Conservation (phyloP, 2,113 vertebrate species). For the Aldabrachelys gigantea region DNA sequence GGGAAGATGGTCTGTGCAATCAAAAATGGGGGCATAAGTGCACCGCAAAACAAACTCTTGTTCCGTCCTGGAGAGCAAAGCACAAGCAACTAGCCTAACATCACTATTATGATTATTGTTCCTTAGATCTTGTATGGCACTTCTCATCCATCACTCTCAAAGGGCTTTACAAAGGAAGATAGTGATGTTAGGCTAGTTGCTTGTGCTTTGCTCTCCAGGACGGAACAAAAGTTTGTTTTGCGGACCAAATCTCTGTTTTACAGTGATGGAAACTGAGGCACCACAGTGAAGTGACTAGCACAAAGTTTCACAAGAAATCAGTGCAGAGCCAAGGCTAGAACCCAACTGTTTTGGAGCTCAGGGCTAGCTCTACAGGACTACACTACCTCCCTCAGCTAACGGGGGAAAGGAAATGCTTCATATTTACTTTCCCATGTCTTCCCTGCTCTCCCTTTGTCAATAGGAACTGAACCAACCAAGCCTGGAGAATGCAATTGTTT, state of each 20-base stretch:
- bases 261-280: background rate
- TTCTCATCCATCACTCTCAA: background rate
- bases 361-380: slow-evolving; percentile 30
- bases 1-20: background rate
- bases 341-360: slow-evolving; percentile 62
- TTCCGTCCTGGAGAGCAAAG: background rate
- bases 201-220: no score
- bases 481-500: slow-evolving; percentile 43
- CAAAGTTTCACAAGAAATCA: slow-evolving; percentile 38
- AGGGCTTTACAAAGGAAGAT: background rate
- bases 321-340: slow-evolving; percentile 24
- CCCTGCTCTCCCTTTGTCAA: slow-evolving; percentile 67
- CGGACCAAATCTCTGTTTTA: background rate
- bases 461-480: slow-evolving; percentile 66
- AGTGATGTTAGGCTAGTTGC: no score
- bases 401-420: slow-evolving; percentile 69
- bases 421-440: slow-evolving; percentile 54
- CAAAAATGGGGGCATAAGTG: background rate
- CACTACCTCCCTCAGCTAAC: slow-evolving; percentile 56
- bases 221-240: no score
- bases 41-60: background rate
- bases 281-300: background rate
- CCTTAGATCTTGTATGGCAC: background rate
- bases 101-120: background rate
- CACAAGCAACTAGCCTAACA: background rate